Percentiles rank a stretch among this genome's conserved stretches.
phyloP scores from a whole-genome alignment of 2,113 vertebrate species.

The Podilymbus podiceps region DNA sequence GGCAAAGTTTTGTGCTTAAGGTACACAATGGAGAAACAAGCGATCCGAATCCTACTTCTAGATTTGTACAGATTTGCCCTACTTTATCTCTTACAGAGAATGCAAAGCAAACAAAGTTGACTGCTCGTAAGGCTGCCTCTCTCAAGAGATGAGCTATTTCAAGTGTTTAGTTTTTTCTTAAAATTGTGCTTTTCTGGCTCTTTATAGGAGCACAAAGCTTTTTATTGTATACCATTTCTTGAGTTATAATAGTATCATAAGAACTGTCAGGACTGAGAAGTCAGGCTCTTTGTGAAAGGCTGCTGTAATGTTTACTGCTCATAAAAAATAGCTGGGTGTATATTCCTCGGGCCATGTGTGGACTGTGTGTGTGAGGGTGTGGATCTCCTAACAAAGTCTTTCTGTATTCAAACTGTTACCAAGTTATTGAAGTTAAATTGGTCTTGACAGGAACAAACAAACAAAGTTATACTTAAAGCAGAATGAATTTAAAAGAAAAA shows the following conservation, averaged over 20 bases:
- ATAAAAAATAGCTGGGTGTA: background rate
- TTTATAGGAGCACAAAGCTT: background rate
- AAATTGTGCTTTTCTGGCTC: background rate
- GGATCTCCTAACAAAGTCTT: constrained; percentile 37
- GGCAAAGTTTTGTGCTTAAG: background rate
- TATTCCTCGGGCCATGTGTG: accelerated
- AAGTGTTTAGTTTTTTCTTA: background rate
- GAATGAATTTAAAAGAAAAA: background rate
- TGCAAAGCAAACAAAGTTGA: background rate
- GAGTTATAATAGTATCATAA: background rate
- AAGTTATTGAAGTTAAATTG: constrained; percentile 43
- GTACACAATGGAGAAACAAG: background rate
- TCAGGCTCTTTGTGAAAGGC: background rate
- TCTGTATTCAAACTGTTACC: constrained; percentile 31
- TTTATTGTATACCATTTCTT: background rate
- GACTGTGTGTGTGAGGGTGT: background rate
- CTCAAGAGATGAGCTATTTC: background rate
- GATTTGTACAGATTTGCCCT: background rate
- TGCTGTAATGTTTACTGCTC: constrained; percentile 18
- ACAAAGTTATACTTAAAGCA: constrained; percentile 25
- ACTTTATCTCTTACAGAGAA: background rate
- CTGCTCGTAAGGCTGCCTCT: background rate
- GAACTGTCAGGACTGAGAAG: background rate
- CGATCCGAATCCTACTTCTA: background rate
- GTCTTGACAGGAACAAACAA: constrained; percentile 28